Conservation (phyloP, 2,888 invertebrate species). For the Sarcophaga subvicina region DNA sequence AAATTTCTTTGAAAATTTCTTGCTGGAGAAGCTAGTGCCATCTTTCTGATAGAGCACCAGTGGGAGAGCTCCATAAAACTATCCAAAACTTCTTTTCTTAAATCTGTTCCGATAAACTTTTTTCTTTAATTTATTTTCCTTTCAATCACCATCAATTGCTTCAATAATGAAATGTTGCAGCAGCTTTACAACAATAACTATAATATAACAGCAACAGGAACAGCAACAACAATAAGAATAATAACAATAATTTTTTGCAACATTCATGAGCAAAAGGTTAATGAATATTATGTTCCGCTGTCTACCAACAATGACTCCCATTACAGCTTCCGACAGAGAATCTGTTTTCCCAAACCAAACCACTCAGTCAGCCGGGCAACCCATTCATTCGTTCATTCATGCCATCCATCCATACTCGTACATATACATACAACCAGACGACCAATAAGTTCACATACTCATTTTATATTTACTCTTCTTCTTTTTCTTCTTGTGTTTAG, state of each 20-base stretch:
- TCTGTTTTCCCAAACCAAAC: slow-evolving; percentile 73
- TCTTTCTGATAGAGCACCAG: no score
- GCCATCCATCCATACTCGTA: slow-evolving; percentile 11
- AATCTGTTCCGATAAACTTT: no score
- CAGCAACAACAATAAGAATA: slow-evolving; percentile 43
- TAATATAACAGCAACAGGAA: slow-evolving; percentile 1
- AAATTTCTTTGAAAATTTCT: no score
- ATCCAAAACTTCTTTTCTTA: no score
- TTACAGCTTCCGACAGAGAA: slow-evolving; percentile 79
- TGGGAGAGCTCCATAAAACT: no score
- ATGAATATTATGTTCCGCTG: slow-evolving; percentile 80
- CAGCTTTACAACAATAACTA: background rate
- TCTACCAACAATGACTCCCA: slow-evolving; percentile 76
- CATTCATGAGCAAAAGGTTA: slow-evolving; percentile 80
- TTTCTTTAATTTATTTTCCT: background rate
- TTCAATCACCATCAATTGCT: slow-evolving; percentile 39
- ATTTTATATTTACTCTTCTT: slow-evolving; percentile 43
- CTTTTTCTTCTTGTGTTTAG: slow-evolving; percentile 13
- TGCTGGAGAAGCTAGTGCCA: no score
- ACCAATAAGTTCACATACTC: slow-evolving; percentile 67
- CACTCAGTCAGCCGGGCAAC: slow-evolving; percentile 42
- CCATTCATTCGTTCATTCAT: slow-evolving; percentile 48
- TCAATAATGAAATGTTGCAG: slow-evolving; percentile 28
- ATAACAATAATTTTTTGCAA: slow-evolving; percentile 60
- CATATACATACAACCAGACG: slow-evolving; percentile 19